phyloP scores from a whole-genome alignment of 2,113 vertebrate species.

The Copsychus sechellarum region DNA sequence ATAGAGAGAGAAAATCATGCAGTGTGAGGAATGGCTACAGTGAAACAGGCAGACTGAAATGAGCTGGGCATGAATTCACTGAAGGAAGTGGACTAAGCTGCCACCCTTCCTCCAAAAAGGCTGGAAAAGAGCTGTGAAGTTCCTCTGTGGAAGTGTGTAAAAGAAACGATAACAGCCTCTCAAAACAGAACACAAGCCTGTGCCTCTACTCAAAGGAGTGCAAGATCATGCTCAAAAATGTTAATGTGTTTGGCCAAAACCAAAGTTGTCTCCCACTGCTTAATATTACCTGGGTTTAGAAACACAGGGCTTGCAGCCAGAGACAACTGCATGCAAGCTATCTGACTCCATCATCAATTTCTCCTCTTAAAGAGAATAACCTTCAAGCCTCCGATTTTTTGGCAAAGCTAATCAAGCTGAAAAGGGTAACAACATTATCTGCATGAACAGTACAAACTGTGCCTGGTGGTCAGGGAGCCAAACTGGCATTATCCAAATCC shows the following conservation, averaged over 20 bases:
- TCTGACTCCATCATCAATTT: not conserved
- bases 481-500: not conserved
- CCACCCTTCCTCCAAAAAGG: not conserved
- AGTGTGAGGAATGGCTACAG: rapidly evolving
- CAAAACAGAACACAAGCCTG: not conserved
- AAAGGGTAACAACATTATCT: not conserved
- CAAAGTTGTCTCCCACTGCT: not conserved
- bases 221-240: not conserved
- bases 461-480: not conserved
- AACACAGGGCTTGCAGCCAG: not conserved
- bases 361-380: not conserved
- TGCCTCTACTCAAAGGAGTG: not conserved
- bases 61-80: not conserved
- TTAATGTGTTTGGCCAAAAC: not conserved
- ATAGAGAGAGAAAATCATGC: not conserved
- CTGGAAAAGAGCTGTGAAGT: not conserved
- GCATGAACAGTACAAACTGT: slow-evolving; percentile 8
- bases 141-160: not conserved
- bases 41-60: not conserved
- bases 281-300: not conserved
- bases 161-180: not conserved
- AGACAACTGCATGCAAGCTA: not conserved
- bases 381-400: not conserved
- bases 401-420: not conserved
- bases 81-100: not conserved